Percentiles rank a stretch among this genome's conserved stretches.
These are phyloP conservation scores for Amphiprion clarkii DNA, from an alignment of 2,797 vertebrate genomes.

Conservation along the genomic window DNA sequence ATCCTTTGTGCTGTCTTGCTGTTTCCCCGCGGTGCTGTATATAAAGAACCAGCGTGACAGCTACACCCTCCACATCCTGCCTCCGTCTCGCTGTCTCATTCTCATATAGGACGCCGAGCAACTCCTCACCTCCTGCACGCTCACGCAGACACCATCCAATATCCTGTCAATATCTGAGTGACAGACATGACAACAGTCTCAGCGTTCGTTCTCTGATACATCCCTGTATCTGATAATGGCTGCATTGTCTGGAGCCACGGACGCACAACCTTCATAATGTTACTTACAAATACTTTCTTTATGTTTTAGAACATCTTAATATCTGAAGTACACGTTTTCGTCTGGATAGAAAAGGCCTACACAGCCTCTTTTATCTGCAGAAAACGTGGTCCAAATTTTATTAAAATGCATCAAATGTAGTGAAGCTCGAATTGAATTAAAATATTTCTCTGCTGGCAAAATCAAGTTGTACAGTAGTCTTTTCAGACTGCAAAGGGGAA, in stretches of 20 bases:
- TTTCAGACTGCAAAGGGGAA: background rate
- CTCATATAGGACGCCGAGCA: constrained; percentile 21
- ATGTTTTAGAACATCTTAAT: background rate
- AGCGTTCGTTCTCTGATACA: constrained; percentile 19
- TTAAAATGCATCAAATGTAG: constrained; percentile 12
- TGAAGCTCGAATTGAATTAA: constrained; percentile 8
- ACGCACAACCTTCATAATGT: background rate
- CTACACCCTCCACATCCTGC: constrained; percentile 26
- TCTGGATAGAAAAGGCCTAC: background rate
- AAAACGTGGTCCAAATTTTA: constrained; percentile 10
- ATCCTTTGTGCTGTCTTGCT: constrained; percentile 14
- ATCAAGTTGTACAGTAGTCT: constrained; percentile 8
- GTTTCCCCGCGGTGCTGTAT: constrained; percentile 24
- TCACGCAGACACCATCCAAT: constrained; percentile 35
- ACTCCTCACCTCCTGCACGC: constrained; percentile 14
- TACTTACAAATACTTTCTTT: too few relatives aligned
- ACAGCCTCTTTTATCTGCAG: background rate
- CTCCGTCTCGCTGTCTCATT: constrained; percentile 13
- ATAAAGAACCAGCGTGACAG: constrained; percentile 31
- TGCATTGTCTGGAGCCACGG: constrained; percentile 22
- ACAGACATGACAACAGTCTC: constrained; percentile 38
- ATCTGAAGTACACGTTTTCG: constrained; percentile 4
- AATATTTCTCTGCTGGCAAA: background rate
- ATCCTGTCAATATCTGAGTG: constrained; percentile 51
- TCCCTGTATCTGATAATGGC: constrained; percentile 44